These are phyloP conservation scores for Temnopleurus reevesii DNA, from an alignment of 53 echinoderm and acorn worm genomes.

Conservation along the genomic window DNA sequence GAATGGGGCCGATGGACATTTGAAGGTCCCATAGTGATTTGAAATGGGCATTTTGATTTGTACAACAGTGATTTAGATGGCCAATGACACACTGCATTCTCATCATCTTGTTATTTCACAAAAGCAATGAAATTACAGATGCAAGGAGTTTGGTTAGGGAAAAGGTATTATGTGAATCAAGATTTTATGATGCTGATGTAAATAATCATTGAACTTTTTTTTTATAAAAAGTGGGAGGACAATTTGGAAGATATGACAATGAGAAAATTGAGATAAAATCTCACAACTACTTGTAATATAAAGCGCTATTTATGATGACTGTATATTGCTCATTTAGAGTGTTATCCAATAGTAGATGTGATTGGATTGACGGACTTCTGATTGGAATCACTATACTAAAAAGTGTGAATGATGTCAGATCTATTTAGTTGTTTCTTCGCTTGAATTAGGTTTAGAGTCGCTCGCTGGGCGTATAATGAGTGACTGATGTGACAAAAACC, in stretches of 20 bases:
- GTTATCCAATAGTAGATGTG: not conserved
- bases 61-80: no score
- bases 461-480: not conserved
- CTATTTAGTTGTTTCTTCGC: not conserved
- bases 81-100: no score
- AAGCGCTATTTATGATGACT: slow-evolving; percentile 12
- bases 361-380: not conserved
- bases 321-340: slow-evolving; percentile 5
- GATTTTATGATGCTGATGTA: slow-evolving; percentile 35
- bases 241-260: not conserved
- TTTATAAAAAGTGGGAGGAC: slow-evolving; percentile 19
- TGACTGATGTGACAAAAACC: slow-evolving; percentile 11
- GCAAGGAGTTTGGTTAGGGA: no score
- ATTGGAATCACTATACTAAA: not conserved
- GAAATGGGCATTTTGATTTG: no score
- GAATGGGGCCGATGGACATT: no score
- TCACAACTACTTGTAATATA: not conserved
- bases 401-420: not conserved
- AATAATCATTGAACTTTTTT: slow-evolving; percentile 25
- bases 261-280: not conserved
- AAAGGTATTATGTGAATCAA: no score
- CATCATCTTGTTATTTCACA: no score
- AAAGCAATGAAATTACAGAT: no score
- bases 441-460: not conserved
- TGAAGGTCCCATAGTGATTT: no score